Percentiles rank a stretch among this genome's conserved stretches.
phyloP scores from a whole-genome alignment of 2,797 vertebrate genomes.

The Acanthis flammea region DNA sequence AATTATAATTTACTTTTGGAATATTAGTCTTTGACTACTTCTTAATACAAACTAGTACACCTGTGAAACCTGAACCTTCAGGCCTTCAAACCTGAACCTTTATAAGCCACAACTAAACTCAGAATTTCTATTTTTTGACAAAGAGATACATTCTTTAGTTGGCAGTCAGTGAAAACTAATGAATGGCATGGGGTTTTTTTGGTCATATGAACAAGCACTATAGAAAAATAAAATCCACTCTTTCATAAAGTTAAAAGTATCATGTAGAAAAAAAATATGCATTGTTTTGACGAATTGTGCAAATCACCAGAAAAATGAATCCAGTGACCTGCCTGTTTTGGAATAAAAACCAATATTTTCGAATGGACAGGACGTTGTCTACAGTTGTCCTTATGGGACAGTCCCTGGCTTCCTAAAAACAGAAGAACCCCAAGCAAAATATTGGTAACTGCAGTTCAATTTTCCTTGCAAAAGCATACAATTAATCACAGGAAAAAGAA shows the following conservation, averaged over 20 bases:
- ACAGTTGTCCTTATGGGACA: background rate
- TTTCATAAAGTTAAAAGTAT: background rate
- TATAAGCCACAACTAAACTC: background rate
- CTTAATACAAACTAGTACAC: background rate
- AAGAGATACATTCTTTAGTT: background rate
- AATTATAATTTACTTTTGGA: background rate
- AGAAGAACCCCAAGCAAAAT: background rate
- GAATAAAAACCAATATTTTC: background rate
- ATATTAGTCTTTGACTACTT: background rate
- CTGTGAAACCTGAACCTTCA: background rate
- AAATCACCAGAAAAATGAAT: background rate
- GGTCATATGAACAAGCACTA: background rate
- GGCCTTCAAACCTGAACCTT: background rate
- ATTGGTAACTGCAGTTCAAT: background rate
- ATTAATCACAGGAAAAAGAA: background rate
- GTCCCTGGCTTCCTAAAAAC: background rate
- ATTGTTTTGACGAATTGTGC: background rate
- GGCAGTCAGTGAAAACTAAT: background rate
- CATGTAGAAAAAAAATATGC: background rate
- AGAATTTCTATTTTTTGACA: background rate
- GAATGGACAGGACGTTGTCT: background rate
- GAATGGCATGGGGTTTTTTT: accelerated
- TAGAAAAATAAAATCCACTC: background rate
- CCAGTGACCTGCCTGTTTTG: background rate
- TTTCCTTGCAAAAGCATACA: background rate